Base-by-base conservation (phyloP, 2,113 vertebrate genomes). In the Spilogale gracilis region DNA sequence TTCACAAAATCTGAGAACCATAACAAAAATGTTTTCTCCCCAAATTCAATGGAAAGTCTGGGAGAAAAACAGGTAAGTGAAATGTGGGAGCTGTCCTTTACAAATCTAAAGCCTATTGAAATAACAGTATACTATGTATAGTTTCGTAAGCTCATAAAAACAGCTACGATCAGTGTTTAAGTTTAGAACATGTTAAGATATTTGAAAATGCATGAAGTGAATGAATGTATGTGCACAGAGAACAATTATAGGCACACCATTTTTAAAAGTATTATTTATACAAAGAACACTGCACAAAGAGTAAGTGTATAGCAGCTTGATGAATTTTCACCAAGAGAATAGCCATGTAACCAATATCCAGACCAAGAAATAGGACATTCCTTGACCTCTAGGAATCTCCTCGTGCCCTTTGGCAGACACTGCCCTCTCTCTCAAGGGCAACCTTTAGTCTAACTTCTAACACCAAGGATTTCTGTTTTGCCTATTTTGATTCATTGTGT, bases 181-280 rank as follows among this genome's bases (percentile, higher is more conserved):
- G 93, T 58, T 90, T 65, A 94, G 80, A 84, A 82, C 74, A 71
- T 38, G 10, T 74, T 93, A 88, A 69, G 30, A 71, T 52, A 30
- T 38, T 93, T 74, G 50, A 91, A 91, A 93, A 61, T 67, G 30
- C 27, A 83, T 9, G 9, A 23, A 73, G 48, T 48, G 71, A 85
- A 76, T 76, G 14, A 38, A 14, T 38, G 17, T 30, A 54, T 14
- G 4, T 56, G 32, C 11, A 61, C 25, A 50, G 48, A 91, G 38
- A 48, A 65, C 25, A 65, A 54, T 52, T 45, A 86, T 87, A n/a
- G 27, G 13, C 38, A 45, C 20, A 63, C 32, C 45, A 58, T 82
- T 87, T 89, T 54, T 20, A 58, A 23, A 83, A 58, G 32, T 58
- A 81, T 52, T 67, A 32, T 21, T 54, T 32, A 74, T 56, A 48